A percentile compares a stretch with the other conserved stretches of the same genome.
Evolutionary conservation across 1,140 invertebrate genomes (phyloP).

Genomic region (Drosophila bifasciata): DNA sequence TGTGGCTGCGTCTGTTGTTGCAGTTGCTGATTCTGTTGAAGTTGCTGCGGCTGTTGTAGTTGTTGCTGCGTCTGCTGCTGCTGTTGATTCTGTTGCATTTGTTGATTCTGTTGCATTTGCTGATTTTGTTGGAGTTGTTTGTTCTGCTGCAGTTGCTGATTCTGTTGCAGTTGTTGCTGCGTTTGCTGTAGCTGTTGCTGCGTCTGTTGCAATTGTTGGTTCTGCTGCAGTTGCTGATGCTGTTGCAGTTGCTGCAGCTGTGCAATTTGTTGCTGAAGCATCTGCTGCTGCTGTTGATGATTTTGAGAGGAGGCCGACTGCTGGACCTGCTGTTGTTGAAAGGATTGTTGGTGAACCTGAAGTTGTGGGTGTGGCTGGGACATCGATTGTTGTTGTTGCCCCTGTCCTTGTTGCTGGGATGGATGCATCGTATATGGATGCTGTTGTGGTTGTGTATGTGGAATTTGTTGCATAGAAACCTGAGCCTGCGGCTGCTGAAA

Average conservation of each 20-base stretch:
- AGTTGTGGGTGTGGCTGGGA: constrained; percentile 42
- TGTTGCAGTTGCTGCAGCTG: constrained; percentile 55
- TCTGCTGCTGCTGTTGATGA: constrained; percentile 50
- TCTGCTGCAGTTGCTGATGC: constrained; percentile 64
- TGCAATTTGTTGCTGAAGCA: constrained; percentile 50
- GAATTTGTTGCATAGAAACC: constrained; percentile 42
- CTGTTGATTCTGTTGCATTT: constrained; percentile 42
- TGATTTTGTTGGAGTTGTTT: constrained; percentile 36
- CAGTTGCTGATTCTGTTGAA: constrained; percentile 61
- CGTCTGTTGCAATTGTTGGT: constrained; percentile 37
- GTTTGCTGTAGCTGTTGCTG: constrained; percentile 51
- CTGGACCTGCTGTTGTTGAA: constrained; percentile 43
- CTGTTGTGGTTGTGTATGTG: constrained; percentile 35
- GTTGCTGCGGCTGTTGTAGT: constrained; percentile 57
- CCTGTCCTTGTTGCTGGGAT: constrained; percentile 31
- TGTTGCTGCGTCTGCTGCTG: constrained; percentile 32
- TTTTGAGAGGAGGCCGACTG: constrained; percentile 49
- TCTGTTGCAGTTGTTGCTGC: constrained; percentile 51
- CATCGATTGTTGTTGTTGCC: constrained; percentile 40
- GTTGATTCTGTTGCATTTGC: constrained; percentile 43
- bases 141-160: constrained; percentile 65
- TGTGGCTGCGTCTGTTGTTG: constrained; percentile 57
- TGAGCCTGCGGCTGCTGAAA: constrained; percentile 41
- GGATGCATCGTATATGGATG: constrained; percentile 19
- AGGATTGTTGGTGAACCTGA: constrained; percentile 38